phyloP scores from a whole-genome alignment of 2,797 vertebrate genomes.

The Phataginus tricuspis region DNA sequence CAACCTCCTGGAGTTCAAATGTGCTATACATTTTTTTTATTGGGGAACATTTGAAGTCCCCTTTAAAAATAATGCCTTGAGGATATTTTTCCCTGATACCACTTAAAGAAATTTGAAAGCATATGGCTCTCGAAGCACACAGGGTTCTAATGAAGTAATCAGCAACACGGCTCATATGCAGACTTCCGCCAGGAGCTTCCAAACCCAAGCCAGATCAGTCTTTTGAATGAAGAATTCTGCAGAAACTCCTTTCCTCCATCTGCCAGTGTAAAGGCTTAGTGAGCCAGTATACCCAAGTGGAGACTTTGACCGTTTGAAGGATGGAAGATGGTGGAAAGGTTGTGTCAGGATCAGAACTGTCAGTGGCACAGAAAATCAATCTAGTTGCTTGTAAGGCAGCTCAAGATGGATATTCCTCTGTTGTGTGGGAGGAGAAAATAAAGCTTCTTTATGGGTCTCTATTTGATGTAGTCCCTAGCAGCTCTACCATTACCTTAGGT shows the following conservation, averaged over 20 bases:
- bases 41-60: slow-evolving; percentile 84
- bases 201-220: slow-evolving; percentile 62
- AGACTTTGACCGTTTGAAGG: slow-evolving; percentile 61
- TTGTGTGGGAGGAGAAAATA: slow-evolving; percentile 75
- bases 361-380: slow-evolving; percentile 71
- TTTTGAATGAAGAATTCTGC: slow-evolving; percentile 68
- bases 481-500: slow-evolving; percentile 82
- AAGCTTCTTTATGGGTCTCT: slow-evolving; percentile 73
- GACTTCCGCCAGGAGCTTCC: slow-evolving; percentile 69
- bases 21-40: slow-evolving; percentile 68
- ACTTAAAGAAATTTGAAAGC: slow-evolving; percentile 88
- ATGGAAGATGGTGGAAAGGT: slow-evolving; percentile 59
- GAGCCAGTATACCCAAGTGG: neutral
- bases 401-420: slow-evolving; percentile 76
- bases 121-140: slow-evolving; percentile 83
- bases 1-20: slow-evolving; percentile 83
- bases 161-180: slow-evolving; percentile 75
- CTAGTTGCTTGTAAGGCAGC: slow-evolving; percentile 60
- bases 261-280: slow-evolving; percentile 24
- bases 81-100: slow-evolving; percentile 87
- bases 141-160: slow-evolving; percentile 85
- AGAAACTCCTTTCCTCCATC: slow-evolving; percentile 59
- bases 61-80: slow-evolving; percentile 88
- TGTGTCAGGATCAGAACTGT: slow-evolving; percentile 50
- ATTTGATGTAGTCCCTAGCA: slow-evolving; percentile 82